Percentiles rank a stretch among this genome's conserved stretches.
phyloP scores from a whole-genome alignment of 2,797 vertebrate genomes.

The Toxotes lorentzi region DNA sequence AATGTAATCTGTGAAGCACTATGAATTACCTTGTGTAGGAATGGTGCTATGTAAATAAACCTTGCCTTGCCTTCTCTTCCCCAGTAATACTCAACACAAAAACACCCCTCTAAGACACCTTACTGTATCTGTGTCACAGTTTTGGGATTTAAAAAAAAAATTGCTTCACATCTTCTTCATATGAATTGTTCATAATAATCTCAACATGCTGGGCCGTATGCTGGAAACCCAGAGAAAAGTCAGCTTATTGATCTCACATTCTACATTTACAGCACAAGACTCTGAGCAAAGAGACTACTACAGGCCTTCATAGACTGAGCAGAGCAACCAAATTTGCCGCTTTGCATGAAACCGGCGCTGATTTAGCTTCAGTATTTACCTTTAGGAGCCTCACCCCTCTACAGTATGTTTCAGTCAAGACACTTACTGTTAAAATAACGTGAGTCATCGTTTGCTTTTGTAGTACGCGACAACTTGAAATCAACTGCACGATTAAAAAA shows the following conservation, averaged over 20 bases:
- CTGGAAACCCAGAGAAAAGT: not conserved
- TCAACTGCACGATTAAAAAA: not conserved
- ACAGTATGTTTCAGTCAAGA: not conserved
- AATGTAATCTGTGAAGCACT: too few relatives aligned
- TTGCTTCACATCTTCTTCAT: not conserved
- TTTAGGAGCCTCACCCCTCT: not conserved
- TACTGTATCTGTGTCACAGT: not conserved
- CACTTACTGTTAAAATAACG: not conserved
- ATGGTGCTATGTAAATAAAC: too few relatives aligned
- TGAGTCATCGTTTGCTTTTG: not conserved
- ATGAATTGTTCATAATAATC: not conserved
- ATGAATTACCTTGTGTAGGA: too few relatives aligned
- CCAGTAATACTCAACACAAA: not conserved
- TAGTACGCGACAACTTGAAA: not conserved
- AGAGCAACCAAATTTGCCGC: not conserved
- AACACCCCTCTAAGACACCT: not conserved
- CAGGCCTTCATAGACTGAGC: not conserved
- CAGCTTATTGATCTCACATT: not conserved
- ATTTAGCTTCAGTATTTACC: not conserved
- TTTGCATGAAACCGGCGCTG: slow-evolving; percentile 9
- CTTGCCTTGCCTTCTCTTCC: too few relatives aligned
- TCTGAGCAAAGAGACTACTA: not conserved
- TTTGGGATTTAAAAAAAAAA: not conserved
- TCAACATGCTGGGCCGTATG: not conserved
- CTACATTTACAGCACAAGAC: not conserved